Percentiles rank a stretch among this genome's conserved stretches.
Evolutionary conservation across 2,113 vertebrate species (phyloP).

Genomic region (Geococcyx californianus): DNA sequence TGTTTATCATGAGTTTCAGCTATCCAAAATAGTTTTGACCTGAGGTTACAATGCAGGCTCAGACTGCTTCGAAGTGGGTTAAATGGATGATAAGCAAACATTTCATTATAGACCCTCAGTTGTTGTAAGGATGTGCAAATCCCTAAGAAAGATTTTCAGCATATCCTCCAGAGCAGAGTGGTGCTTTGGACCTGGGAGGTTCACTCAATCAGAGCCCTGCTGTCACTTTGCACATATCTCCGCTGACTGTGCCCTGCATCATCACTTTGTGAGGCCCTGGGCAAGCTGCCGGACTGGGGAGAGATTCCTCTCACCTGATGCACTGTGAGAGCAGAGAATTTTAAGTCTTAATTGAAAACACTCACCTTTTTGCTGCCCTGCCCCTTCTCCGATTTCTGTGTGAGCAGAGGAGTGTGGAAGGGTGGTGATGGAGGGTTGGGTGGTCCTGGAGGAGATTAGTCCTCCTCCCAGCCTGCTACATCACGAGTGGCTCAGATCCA

Average conservation of each 20-base stretch:
- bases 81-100: slow-evolving; percentile 77
- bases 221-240: slow-evolving; percentile 54
- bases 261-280: slow-evolving; percentile 8
- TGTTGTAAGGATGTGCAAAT: slow-evolving; percentile 70
- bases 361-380: background rate
- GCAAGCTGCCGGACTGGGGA: background rate
- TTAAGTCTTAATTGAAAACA: slow-evolving; percentile 52
- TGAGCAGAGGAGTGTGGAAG: background rate
- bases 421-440: background rate
- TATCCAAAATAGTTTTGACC: slow-evolving; percentile 81
- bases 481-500: background rate
- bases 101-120: slow-evolving; percentile 70
- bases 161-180: slow-evolving; percentile 4
- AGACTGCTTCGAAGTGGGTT: slow-evolving; percentile 67
- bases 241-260: background rate
- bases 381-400: background rate
- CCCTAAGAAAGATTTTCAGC: slow-evolving; percentile 74
- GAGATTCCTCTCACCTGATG: slow-evolving; percentile 30
- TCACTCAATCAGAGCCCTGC: slow-evolving; percentile 66
- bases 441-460: background rate
- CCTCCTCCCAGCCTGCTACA: background rate
- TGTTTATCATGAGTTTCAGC: slow-evolving; percentile 77
- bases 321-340: background rate
- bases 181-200: slow-evolving; percentile 38
- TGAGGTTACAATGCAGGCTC: slow-evolving; percentile 72